Evolutionary conservation across 92 coral and sea anemone genomes (phyloP), one percentile per base, ranked within the genome.

Genomic region (Zoanthus sansibaricus): DNA sequence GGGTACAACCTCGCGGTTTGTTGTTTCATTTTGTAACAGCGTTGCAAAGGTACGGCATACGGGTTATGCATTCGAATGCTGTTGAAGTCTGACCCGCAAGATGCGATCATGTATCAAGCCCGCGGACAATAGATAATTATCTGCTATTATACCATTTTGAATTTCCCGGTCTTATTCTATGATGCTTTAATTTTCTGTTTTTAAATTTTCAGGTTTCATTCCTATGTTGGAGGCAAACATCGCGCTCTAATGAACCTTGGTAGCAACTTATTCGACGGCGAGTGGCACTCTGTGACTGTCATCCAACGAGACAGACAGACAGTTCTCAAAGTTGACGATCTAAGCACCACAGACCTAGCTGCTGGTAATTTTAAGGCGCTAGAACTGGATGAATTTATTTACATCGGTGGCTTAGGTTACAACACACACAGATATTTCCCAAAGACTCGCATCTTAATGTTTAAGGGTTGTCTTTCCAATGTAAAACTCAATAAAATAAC

Each of bases 231-330:
- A 42, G 87, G 82, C 0, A 87, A 77, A 44, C 75, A 72, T 16
- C 75, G 31, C 8, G 51, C 70, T 42, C 37, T 71, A 17, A 72
- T 44, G 4, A 79, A 20, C 67, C 78, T 82, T 10, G 84, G 69
- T 20, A 82, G 59, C 15, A 59, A 71, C 52, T 25, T 87, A 71
- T 71, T 69, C n/a, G 90, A 87, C 45, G 86, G 85, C 68, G 72
- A 82, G 62, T 87, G 90, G 90, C 90, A 87, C 45, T 78, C 77
- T 1, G 90, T 80, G 6, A 80, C 58, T 10, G 75, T 87, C 52
- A 32, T 42, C 18, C 58, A 54, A 70, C 62, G 48, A 14, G 90
- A 77, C 68, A 76, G 87, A 82, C 77, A 72, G 73, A 79, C 87
- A 37, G 90, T 48, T 10, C 74, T 87, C 6, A 18, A 70, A 5